phyloP scores from a whole-genome alignment of 92 coral and sea anemone genomes.

The Desmophyllum pertusum region DNA sequence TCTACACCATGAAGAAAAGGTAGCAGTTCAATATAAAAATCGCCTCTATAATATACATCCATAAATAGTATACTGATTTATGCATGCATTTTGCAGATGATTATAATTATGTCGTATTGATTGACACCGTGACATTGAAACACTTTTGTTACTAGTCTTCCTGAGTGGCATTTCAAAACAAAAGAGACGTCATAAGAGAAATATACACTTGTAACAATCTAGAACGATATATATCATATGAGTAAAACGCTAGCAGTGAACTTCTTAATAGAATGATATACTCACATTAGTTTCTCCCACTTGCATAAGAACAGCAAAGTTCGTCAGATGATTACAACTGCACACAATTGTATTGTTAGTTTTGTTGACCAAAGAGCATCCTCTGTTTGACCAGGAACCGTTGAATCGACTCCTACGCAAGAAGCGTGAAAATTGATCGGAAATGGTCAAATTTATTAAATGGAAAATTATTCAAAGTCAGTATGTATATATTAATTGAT shows the following conservation, averaged over 20 bases:
- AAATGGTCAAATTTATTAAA: no score
- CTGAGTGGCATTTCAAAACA: background rate
- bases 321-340: conserved; percentile 72
- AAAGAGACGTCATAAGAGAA: no score
- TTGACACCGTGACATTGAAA: background rate
- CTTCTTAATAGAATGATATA: background rate
- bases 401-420: conserved; percentile 36
- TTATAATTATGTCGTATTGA: background rate
- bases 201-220: no score
- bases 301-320: conserved; percentile 76
- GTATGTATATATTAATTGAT: background rate
- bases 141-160: background rate
- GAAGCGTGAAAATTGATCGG: background rate
- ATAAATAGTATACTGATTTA: no score
- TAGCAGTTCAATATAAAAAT: no score
- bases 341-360: conserved; percentile 44
- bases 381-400: conserved; percentile 70
- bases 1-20: background rate
- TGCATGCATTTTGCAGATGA: no score
- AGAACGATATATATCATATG: no score
- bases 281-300: conserved; percentile 53
- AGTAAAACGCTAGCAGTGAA: no score
- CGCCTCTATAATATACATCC: no score
- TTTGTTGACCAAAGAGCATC: conserved; percentile 47
- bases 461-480: background rate